Conservation (phyloP, 2,797 vertebrate genomes). For the Lutjanus campechanus region DNA sequence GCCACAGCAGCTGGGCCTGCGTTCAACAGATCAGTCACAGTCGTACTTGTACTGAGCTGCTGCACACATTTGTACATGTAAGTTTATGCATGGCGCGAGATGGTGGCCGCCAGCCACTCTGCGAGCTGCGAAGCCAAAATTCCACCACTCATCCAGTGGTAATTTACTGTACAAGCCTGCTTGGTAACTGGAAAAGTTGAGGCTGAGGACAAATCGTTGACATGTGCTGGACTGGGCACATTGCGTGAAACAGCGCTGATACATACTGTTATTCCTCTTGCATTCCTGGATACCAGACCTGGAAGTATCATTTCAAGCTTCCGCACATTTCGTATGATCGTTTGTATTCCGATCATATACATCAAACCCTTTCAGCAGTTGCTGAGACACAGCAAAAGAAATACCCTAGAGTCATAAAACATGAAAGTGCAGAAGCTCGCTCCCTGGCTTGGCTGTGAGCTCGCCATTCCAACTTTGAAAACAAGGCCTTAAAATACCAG, state of each 20-base stretch:
- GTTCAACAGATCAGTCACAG: constrained; percentile 59
- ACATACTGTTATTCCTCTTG: constrained; percentile 2
- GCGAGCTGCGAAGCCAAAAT: constrained; percentile 76
- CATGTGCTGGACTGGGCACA: constrained; percentile 40
- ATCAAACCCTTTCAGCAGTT: constrained; percentile 26
- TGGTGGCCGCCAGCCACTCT: constrained; percentile 60
- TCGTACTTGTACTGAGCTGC: constrained; percentile 38
- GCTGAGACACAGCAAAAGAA: constrained; percentile 47
- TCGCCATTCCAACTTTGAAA: constrained; percentile 67
- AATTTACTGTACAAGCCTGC: constrained; percentile 70
- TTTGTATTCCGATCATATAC: neutral
- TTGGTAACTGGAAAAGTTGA: constrained; percentile 53
- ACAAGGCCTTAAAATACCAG: constrained; percentile 72
- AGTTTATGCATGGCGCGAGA: constrained; percentile 54
- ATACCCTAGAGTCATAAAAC: constrained; percentile 59
- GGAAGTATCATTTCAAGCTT: constrained; percentile 3
- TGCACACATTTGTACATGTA: constrained; percentile 59
- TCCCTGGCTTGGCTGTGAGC: constrained; percentile 50
- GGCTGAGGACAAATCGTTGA: constrained; percentile 56
- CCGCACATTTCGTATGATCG: neutral
- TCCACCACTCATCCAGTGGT: constrained; percentile 64
- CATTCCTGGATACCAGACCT: constrained; percentile 16
- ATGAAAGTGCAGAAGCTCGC: constrained; percentile 46
- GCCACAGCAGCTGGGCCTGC: constrained; percentile 41
- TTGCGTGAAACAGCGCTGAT: constrained; percentile 23